Conservation (phyloP, 92 coral and sea anemone genomes). For the Umimayanthus chanpuru region DNA sequence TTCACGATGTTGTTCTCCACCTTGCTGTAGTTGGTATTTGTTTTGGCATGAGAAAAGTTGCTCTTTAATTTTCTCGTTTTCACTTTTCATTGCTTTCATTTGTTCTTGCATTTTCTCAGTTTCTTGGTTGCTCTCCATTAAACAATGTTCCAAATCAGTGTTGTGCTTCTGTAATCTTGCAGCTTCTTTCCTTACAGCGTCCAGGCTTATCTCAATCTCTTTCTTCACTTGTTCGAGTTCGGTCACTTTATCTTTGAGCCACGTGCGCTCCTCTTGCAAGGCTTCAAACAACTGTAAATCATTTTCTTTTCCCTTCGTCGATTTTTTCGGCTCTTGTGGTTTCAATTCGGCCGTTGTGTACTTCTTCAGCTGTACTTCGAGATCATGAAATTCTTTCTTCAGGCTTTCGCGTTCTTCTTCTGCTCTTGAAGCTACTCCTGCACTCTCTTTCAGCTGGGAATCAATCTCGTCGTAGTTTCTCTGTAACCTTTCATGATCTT, state of each 20-base stretch:
- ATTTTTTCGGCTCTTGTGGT: not conserved
- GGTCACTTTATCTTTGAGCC: constrained; percentile 36
- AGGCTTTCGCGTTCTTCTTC: constrained; percentile 46
- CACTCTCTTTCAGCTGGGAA: not conserved
- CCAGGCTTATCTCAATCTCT: constrained; percentile 24
- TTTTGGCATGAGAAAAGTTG: not conserved
- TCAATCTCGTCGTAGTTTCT: constrained; percentile 5
- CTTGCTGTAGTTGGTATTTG: not conserved
- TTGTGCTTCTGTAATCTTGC: constrained; percentile 16
- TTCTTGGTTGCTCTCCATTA: not conserved
- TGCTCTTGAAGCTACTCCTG: constrained; percentile 25
- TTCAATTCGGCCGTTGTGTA: not conserved
- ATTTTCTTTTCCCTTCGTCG: not conserved
- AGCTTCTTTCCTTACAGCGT: constrained; percentile 34
- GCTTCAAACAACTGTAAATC: constrained; percentile 9
- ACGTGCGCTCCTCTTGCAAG: constrained; percentile 18
- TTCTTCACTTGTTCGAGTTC: constrained; percentile 22
- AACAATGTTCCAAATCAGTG: not conserved
- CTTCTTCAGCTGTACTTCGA: not conserved
- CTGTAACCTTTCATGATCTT: constrained; percentile 6
- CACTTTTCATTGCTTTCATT: not conserved
- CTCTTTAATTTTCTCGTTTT: not conserved
- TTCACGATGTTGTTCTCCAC: not conserved
- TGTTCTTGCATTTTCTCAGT: constrained; percentile 1
- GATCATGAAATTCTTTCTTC: constrained; percentile 16